Conservation (phyloP, 2,888 invertebrate genomes). For the Brenthis ino region DNA sequence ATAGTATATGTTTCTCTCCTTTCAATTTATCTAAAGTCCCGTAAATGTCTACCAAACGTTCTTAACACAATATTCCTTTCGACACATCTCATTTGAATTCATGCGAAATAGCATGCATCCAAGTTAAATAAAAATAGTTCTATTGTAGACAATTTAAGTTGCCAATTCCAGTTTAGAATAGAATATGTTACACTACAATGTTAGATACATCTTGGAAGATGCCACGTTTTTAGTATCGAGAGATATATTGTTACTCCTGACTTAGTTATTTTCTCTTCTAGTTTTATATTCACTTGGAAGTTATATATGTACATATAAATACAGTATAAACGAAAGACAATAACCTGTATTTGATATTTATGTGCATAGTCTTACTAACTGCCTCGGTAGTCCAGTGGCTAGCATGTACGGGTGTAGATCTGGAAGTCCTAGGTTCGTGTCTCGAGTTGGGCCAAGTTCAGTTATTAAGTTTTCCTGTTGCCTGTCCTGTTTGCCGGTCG, state of each 20-base stretch:
- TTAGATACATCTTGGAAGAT: background rate
- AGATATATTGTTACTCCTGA: background rate
- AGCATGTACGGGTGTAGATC: too few relatives aligned
- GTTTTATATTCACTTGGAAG: too few relatives aligned
- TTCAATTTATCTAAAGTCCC: background rate
- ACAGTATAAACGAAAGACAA: too few relatives aligned
- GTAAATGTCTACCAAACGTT: background rate
- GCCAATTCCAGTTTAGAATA: conserved; percentile 6
- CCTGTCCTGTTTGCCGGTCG: too few relatives aligned
- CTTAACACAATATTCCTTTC: background rate
- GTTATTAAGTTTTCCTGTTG: too few relatives aligned
- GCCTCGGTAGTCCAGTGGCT: too few relatives aligned
- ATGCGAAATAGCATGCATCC: conserved; percentile 7
- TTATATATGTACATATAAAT: too few relatives aligned
- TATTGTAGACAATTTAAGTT: conserved; percentile 1
- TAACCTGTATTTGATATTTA: too few relatives aligned
- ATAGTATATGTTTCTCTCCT: background rate
- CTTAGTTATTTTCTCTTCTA: too few relatives aligned
- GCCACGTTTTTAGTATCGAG: background rate
- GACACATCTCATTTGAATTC: conserved; percentile 1
- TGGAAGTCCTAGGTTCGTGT: too few relatives aligned
- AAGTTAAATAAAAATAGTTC: conserved; percentile 17
- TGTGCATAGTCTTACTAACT: too few relatives aligned
- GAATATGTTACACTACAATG: background rate
- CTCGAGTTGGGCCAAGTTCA: too few relatives aligned